phyloP scores from a whole-genome alignment of 2,797 vertebrate species.

The Anabacerthia variegaticeps region DNA sequence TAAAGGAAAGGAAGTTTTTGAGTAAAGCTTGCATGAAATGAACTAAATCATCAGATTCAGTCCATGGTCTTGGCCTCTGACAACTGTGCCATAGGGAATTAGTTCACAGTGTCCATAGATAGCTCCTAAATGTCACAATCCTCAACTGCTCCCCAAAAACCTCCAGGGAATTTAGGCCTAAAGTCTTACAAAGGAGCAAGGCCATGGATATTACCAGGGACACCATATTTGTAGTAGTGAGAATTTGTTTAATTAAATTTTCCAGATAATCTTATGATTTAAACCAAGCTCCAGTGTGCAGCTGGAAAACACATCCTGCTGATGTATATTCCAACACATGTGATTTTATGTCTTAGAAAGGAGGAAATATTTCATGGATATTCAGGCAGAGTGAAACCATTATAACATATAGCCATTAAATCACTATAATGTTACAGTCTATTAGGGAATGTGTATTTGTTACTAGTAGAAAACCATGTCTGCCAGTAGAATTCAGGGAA shows the following conservation, averaged over 20 bases:
- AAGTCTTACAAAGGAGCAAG: not conserved
- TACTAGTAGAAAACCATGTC: not conserved
- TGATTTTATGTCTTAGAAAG: not conserved
- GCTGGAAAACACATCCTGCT: not conserved
- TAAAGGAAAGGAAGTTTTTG: too few species aligned
- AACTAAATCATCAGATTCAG: too few species aligned
- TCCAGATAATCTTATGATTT: not conserved
- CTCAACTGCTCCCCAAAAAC: not conserved
- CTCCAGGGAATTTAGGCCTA: not conserved
- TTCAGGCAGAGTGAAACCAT: not conserved
- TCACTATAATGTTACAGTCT: not conserved
- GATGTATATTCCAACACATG: not conserved
- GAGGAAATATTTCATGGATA: not conserved
- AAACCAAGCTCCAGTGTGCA: not conserved
- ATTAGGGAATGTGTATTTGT: not conserved
- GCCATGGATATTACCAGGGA: not conserved
- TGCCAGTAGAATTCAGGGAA: not conserved
- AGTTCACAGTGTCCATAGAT: not conserved
- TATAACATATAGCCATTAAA: not conserved
- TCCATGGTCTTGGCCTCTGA: not conserved
- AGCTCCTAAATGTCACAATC: not conserved
- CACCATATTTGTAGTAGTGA: not conserved
- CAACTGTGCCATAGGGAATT: not conserved
- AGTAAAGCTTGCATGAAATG: too few species aligned
- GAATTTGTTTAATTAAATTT: not conserved